Percentiles rank a stretch among this genome's conserved stretches.
Evolutionary conservation across 2,113 vertebrate genomes (phyloP).

Genomic region (Rostratula benghalensis): DNA sequence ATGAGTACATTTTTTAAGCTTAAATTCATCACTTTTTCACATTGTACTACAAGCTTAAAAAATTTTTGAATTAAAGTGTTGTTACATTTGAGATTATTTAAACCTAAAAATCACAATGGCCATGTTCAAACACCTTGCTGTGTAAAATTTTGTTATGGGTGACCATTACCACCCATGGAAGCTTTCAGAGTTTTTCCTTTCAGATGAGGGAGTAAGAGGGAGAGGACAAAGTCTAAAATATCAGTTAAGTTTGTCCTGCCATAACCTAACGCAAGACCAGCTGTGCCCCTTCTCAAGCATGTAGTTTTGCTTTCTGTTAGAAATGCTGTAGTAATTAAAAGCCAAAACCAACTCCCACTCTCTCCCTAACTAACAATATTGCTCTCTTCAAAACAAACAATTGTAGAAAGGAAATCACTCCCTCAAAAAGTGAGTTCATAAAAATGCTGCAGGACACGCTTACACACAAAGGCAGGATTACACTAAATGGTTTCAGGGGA

Average conservation of each 20-base stretch:
- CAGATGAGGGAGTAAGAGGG: neutral
- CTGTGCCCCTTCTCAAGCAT: neutral
- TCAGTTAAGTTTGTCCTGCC: neutral
- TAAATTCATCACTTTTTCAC: neutral
- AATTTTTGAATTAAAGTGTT: neutral
- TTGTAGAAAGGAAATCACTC: neutral
- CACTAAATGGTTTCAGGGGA: neutral
- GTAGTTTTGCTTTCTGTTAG: conserved; percentile 33
- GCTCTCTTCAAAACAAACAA: neutral
- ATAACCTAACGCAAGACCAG: neutral
- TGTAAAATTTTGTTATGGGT: neutral
- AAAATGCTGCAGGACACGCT: neutral
- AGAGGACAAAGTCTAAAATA: neutral
- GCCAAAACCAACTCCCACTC: neutral
- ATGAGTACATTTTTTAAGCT: neutral
- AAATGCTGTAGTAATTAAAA: neutral
- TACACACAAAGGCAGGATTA: neutral
- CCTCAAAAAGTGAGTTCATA: neutral
- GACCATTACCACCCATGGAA: neutral
- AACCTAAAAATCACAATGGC: neutral
- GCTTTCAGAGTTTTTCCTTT: neutral
- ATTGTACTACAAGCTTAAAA: neutral
- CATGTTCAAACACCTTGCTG: neutral
- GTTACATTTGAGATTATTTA: neutral
- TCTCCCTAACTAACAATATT: neutral